Evolutionary conservation across 1,140 invertebrate genomes (phyloP).

Genomic region (Drosophila elegans): DNA sequence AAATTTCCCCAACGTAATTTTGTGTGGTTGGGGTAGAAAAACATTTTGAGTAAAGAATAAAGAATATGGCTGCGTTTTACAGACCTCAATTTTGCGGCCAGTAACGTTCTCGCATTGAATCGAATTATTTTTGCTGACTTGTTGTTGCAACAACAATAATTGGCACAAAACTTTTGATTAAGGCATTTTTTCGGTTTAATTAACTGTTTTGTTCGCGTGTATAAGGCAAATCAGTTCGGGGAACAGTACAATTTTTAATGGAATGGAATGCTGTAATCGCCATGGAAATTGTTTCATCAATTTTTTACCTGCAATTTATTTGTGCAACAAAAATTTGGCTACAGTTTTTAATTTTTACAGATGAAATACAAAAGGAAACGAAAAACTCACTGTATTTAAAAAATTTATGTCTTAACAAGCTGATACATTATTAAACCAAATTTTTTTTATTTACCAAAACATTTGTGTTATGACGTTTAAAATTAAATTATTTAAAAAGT

Average conservation of each 20-base stretch:
- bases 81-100: conserved; percentile 16
- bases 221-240: background rate
- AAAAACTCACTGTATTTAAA: too few relatives aligned
- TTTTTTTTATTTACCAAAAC: too few relatives aligned
- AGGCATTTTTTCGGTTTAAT: conserved; percentile 56
- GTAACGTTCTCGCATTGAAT: conserved; percentile 27
- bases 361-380: too few relatives aligned
- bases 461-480: too few relatives aligned
- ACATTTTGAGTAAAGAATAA: conserved; percentile 1
- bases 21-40: background rate
- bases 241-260: conserved; percentile 1
- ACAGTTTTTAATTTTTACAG: too few relatives aligned
- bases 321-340: too few relatives aligned
- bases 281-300: background rate
- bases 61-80: background rate
- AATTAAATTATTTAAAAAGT: too few relatives aligned
- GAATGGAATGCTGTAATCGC: conserved; percentile 16
- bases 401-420: too few relatives aligned
- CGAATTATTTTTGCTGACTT: conserved; percentile 41
- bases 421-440: too few relatives aligned
- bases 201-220: conserved; percentile 44
- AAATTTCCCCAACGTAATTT: conserved; percentile 12
- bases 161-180: conserved; percentile 45
- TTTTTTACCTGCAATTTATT: too few relatives aligned
- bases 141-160: conserved; percentile 29